Evolutionary conservation across 2,888 invertebrate genomes (phyloP).

Genomic region (Platycnemis pennipes): DNA sequence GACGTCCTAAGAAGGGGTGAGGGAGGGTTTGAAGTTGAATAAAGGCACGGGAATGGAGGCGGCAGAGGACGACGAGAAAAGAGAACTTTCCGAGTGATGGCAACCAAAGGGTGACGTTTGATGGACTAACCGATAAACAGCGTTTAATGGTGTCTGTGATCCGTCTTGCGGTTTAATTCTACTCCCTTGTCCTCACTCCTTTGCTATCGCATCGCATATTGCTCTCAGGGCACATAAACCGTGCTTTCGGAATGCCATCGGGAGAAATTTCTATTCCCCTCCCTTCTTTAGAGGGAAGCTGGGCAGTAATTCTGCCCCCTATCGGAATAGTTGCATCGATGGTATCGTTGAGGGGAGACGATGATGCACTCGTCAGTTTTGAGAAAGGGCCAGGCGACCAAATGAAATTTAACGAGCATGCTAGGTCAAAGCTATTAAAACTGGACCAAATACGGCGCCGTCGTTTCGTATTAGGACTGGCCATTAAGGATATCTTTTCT

Average conservation of each 20-base stretch:
- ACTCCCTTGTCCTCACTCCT: neutral
- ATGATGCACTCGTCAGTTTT: neutral
- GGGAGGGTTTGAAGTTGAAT: too few relatives aligned
- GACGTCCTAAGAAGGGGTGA: too few relatives aligned
- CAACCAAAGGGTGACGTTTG: neutral
- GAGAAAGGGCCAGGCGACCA: neutral
- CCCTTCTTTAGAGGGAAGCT: neutral
- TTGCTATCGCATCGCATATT: neutral
- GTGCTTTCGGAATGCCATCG: constrained; percentile 15
- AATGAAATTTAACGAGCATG: neutral
- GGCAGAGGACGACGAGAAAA: neutral
- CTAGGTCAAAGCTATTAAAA: neutral
- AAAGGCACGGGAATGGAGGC: neutral
- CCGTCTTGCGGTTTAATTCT: neutral
- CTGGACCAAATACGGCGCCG: too few relatives aligned
- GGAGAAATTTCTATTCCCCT: neutral
- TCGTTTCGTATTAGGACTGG: too few relatives aligned
- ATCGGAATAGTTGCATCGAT: neutral
- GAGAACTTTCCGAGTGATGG: neutral
- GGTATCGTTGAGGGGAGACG: neutral
- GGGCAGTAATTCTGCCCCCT: neutral
- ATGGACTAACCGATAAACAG: constrained; percentile 1
- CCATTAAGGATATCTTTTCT: neutral
- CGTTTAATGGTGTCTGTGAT: neutral
- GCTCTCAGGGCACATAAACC: neutral